Conservation (phyloP, 2,888 invertebrate genomes). For the Zaprionus obscuricornis region DNA sequence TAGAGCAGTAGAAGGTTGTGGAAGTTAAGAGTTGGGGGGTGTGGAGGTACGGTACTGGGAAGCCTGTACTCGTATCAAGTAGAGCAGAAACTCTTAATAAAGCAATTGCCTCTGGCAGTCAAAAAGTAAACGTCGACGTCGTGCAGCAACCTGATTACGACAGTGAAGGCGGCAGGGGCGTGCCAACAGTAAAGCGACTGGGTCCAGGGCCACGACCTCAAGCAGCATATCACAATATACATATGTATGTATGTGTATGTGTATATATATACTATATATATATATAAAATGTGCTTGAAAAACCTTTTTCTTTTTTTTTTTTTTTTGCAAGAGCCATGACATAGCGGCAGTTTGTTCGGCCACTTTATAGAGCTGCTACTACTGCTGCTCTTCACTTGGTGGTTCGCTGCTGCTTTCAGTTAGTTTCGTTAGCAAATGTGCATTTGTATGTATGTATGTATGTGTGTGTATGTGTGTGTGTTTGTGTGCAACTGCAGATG, state of each 20-base stretch:
- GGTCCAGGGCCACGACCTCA: conserved; percentile 64
- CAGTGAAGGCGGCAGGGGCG: conserved; percentile 4
- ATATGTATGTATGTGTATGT: conserved; percentile 26
- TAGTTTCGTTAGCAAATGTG: conserved; percentile 3
- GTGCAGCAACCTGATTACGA: conserved; percentile 74
- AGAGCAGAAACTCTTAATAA: conserved; percentile 82
- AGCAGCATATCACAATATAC: conserved; percentile 29
- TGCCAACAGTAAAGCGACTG: conserved; percentile 6
- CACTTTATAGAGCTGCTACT: conserved; percentile 26
- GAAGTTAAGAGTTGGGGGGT: not conserved
- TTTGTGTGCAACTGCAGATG: conserved; percentile 44
- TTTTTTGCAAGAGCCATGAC: conserved; percentile 38
- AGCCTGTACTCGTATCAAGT: conserved; percentile 70
- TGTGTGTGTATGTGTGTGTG: not conserved
- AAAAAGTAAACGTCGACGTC: conserved; percentile 78
- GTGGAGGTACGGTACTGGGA: not conserved
- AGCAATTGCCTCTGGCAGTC: conserved; percentile 82
- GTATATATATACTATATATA: conserved; percentile 3
- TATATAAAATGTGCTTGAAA: conserved; percentile 21
- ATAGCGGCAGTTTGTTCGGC: conserved; percentile 35
- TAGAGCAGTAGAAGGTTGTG: conserved; percentile 1
- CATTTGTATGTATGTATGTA: not conserved
- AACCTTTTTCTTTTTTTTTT: conserved; percentile 25
- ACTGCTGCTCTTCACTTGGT: not conserved
- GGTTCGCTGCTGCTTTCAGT: conserved; percentile 10